These are phyloP conservation scores for Antigone vipio DNA, from an alignment of 2,113 vertebrate species.

Conservation along the genomic window DNA sequence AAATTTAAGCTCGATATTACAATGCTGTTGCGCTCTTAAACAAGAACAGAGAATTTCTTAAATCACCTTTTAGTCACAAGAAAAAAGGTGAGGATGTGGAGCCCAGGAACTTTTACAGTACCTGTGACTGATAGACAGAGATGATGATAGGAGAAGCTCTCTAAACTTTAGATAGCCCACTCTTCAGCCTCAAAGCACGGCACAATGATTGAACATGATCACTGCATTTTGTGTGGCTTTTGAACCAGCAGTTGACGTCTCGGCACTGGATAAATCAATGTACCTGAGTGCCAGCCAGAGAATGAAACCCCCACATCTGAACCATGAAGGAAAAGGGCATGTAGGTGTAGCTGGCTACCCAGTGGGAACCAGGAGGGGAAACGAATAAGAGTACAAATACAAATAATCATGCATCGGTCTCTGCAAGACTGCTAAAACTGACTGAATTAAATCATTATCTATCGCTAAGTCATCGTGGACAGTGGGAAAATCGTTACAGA, in stretches of 20 bases:
- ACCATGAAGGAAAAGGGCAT: background rate
- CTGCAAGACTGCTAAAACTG: background rate
- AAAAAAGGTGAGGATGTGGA: background rate
- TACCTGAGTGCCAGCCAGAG: background rate
- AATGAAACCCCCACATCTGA: background rate
- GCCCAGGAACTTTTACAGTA: background rate
- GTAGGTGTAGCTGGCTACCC: background rate
- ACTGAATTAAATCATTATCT: background rate
- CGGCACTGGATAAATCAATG: background rate
- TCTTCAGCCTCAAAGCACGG: background rate
- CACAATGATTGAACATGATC: background rate
- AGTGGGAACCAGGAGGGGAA: background rate
- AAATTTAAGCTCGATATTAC: background rate
- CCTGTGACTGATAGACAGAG: background rate
- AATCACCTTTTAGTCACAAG: background rate
- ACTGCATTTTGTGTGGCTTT: background rate
- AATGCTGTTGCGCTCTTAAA: background rate
- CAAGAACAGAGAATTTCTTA: background rate
- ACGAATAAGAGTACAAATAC: background rate
- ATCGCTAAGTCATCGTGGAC: background rate
- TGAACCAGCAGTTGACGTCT: background rate
- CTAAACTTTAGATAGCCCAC: background rate
- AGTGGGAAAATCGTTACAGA: background rate
- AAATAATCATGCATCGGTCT: rapidly evolving
- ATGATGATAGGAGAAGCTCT: background rate